These are phyloP conservation scores for Onchidella celtica DNA, from an alignment of 2,888 invertebrate species.

Conservation along the genomic window DNA sequence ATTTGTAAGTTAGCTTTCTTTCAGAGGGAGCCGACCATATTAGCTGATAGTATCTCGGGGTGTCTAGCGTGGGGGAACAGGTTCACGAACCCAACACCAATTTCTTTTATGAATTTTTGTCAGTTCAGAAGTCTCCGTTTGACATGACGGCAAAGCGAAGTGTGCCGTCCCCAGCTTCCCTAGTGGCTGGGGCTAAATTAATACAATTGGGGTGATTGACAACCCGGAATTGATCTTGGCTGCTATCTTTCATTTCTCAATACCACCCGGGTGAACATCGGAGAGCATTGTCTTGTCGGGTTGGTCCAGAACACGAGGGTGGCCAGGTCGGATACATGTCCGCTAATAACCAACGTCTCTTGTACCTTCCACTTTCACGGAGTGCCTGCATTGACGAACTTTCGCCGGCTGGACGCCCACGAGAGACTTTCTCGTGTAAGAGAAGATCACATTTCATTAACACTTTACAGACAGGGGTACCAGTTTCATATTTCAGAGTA, in stretches of 20 bases:
- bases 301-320: neutral
- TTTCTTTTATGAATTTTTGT: constrained; percentile 46
- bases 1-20: constrained; percentile 40
- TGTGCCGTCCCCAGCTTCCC: neutral
- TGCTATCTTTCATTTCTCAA: constrained; percentile 34
- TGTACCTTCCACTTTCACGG: neutral
- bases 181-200: constrained; percentile 26
- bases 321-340: neutral
- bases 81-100: constrained; percentile 39
- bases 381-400: neutral
- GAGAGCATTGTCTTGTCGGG: constrained; percentile 39
- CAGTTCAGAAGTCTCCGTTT: constrained; percentile 1
- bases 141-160: constrained; percentile 18
- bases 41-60: constrained; percentile 33
- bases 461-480: too few species aligned
- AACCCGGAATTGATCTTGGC: constrained; percentile 35
- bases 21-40: constrained; percentile 8
- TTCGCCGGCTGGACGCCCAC: neutral
- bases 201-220: constrained; percentile 37
- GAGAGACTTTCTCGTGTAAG: too few species aligned
- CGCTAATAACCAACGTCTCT: neutral
- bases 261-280: constrained; percentile 1
- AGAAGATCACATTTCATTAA: neutral
- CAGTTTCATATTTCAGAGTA: too few species aligned
- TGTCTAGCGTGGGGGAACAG: neutral